Conservation (phyloP, 2,797 vertebrate genomes). For the Ptychobarbus kaznakovi region DNA sequence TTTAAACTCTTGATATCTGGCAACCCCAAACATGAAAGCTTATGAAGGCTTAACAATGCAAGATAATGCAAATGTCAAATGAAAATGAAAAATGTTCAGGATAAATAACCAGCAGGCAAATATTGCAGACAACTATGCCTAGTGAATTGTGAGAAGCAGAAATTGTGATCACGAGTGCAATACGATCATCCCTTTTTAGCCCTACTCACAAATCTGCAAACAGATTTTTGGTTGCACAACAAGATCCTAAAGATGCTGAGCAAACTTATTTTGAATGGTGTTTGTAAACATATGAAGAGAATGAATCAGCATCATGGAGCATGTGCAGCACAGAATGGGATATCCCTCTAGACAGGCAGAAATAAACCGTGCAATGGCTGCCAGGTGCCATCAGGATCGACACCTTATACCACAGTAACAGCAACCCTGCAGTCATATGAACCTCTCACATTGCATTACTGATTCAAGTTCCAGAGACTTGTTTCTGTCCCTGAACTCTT, state of each 20-base stretch:
- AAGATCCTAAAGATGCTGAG: neutral
- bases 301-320: constrained; percentile 55
- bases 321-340: constrained; percentile 18
- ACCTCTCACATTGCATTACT: constrained; percentile 71
- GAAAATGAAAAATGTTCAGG: neutral
- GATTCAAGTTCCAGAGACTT: constrained; percentile 67
- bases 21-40: neutral
- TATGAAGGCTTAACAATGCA: neutral
- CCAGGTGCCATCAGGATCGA: neutral
- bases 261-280: constrained; percentile 38
- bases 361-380: constrained; percentile 12
- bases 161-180: neutral
- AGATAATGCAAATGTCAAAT: neutral
- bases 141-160: neutral
- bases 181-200: neutral
- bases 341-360: constrained; percentile 20
- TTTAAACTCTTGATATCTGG: neutral
- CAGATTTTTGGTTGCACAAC: constrained; percentile 11
- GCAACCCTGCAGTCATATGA: constrained; percentile 22
- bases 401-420: constrained; percentile 1
- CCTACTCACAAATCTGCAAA: neutral
- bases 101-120: neutral
- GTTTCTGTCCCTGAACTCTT: neutral
- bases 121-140: neutral
- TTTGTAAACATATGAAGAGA: constrained; percentile 66